Percentiles rank a stretch among this genome's conserved stretches.
Conservation (phyloP, 2,888 invertebrate genomes). For the Graphium colonna region DNA sequence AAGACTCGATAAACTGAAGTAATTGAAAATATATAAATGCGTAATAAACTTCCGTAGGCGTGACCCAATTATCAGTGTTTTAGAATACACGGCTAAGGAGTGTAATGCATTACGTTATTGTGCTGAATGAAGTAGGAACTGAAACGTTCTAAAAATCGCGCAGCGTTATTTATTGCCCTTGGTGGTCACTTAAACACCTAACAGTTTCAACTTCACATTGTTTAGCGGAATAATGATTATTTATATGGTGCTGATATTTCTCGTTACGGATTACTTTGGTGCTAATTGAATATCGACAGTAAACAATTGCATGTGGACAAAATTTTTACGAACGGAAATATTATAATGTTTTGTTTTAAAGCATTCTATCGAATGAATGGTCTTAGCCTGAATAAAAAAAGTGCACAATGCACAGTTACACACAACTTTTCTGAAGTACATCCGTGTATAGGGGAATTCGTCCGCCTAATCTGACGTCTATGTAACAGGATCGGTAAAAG, state of each 20-base stretch:
- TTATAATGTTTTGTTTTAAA: background rate
- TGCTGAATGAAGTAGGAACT: constrained; percentile 21
- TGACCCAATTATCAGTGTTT: constrained; percentile 11
- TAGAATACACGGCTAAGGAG: background rate
- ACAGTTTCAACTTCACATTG: constrained; percentile 55
- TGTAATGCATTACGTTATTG: background rate
- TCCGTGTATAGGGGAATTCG: background rate
- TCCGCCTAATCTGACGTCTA: background rate
- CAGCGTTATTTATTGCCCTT: constrained; percentile 53
- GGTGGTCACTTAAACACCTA: constrained; percentile 59
- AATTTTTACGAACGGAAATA: background rate
- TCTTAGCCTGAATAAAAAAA: background rate
- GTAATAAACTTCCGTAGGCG: constrained; percentile 5
- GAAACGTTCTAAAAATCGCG: constrained; percentile 33
- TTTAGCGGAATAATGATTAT: constrained; percentile 64
- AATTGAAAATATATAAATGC: background rate
- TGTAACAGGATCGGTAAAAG: background rate
- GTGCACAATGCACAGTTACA: background rate
- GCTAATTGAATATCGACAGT: constrained; percentile 1
- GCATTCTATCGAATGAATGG: background rate
- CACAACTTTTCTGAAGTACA: background rate
- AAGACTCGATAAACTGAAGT: background rate
- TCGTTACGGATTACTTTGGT: constrained; percentile 54
- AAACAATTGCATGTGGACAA: background rate
- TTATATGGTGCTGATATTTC: constrained; percentile 63